Evolutionary conservation across 2,888 invertebrate genomes (phyloP), one percentile per base, ranked within the genome.

Genomic region (Anthrax anthrax): DNA sequence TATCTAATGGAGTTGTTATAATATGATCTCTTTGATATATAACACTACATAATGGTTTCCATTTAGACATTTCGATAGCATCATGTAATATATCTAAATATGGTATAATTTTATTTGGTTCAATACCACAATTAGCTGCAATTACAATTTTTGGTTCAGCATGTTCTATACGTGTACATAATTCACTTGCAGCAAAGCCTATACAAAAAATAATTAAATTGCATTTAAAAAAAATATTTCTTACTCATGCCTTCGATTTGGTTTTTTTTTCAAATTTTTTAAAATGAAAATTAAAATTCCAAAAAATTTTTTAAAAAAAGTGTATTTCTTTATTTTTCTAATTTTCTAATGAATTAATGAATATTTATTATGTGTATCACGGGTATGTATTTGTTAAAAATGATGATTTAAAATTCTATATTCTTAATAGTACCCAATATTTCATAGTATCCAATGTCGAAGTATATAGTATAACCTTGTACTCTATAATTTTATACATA

Each of bases 121-220:
- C 94, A 13, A 94, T 75, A 2, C 94, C 94, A 60, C 86, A 90
- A 65, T 88, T 92, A 0, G 91, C 89, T 1, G 88, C 84, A 32
- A 95, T 82, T 27, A 95, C 80, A 5, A 92, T 78, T 57, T 85
- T 88, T 0, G 95, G 92, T 62, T 86, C 78, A 0, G 84, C 84
- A 60, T 95, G 94, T 57, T 86, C 81, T 45, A 95, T 90, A 51
- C 94, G 76, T 1, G 81, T 77, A 38, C 88, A 78, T 9, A 95
- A 71, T 64, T 95, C 94, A 52, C 83, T 77, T 0, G 92, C 86
- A 1, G 92, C 91, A 60, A 94, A 94, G 42, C 94, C 87, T 83
- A 18, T 47, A n/a, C 34, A 19, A 16, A 40, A 39, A 27, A 29
- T 48, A 8, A 39, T 19, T 37, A 36, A 43, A 39, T 18, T 37